Base-by-base conservation (phyloP, 1,140 invertebrate genomes). In the Atta texana region DNA sequence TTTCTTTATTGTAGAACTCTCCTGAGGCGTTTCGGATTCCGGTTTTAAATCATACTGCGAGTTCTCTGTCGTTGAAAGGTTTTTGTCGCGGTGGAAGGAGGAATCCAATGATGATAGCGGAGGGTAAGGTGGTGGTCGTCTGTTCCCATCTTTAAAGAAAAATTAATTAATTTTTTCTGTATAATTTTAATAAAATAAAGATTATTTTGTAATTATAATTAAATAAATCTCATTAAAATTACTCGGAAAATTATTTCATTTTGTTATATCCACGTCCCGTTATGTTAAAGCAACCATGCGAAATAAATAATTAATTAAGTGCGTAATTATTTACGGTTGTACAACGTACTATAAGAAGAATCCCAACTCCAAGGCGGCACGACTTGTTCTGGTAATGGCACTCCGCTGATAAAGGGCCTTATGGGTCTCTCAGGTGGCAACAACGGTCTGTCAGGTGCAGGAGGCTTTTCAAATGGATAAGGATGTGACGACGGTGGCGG, bases 311-410 rank as follows among this genome's bases (percentile, higher is more conserved):
- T 78, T 81, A 81, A 69, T 80, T 71, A 81, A 12, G 4, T 57
- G 16, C 14, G n/a, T 31, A 39, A 49, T 82, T 49, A 74, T 66
- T 87, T 49, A 51, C 44, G 12, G 24, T 39, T 82, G 14, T 21
- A 69, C 3, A 14, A 71, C 61, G 34, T 51, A 86, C 69, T 89
- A 92, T 92, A 89, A 34, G 93, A 92, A 75, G 92, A 85, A 76
- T 88, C 88, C 95, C 94, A 57, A 95, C 96, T 86, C 94, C 95
- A 96, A 51, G 96, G 96, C 7, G 97, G 97, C 24, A 97, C 97
- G 63, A 98, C 96, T 93, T 97, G 96, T 88, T 98, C 97, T 1
- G 97, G 97, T 68, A 98, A 94, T 74, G 97, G 97, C 49, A 98
- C 96, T 16, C 97, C 97, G 81, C 96, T 96, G 81, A 96, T 92